Evolutionary conservation across 1,140 invertebrate genomes (phyloP).

Genomic region (Drosophila truncata): DNA sequence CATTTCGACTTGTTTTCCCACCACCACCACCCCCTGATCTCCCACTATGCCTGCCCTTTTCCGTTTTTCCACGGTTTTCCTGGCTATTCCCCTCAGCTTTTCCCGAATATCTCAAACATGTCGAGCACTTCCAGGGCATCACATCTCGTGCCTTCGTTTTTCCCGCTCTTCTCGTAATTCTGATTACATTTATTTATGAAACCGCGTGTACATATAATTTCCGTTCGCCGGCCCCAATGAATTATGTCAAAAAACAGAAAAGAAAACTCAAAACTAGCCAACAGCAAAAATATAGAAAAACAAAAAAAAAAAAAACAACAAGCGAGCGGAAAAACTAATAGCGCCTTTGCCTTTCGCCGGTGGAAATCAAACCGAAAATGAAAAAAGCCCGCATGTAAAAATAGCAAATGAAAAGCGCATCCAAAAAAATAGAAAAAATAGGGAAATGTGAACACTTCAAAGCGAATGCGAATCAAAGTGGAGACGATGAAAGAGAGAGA

Average conservation of each 20-base stretch:
- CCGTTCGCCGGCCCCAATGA: slow-evolving; percentile 62
- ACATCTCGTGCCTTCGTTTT: slow-evolving; percentile 35
- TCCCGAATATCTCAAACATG: slow-evolving; percentile 6
- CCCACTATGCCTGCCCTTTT: neutral
- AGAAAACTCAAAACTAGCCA: slow-evolving; percentile 43
- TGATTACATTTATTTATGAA: slow-evolving; percentile 67
- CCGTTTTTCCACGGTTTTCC: neutral
- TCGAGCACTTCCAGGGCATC: slow-evolving; percentile 34
- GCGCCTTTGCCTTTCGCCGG: slow-evolving; percentile 30
- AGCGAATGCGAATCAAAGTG: slow-evolving; percentile 48
- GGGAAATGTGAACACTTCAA: slow-evolving; percentile 51
- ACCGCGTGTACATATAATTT: slow-evolving; percentile 70
- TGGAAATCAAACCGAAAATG: slow-evolving; percentile 54
- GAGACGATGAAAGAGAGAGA: neutral
- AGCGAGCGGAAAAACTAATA: slow-evolving; percentile 46
- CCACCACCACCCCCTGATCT: neutral
- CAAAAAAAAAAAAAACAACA: neutral
- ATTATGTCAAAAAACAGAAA: slow-evolving; percentile 64
- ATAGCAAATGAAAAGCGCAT: slow-evolving; percentile 51
- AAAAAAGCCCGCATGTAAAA: slow-evolving; percentile 56
- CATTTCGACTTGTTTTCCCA: slow-evolving; percentile 37
- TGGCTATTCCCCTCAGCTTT: neutral
- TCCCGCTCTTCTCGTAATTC: slow-evolving; percentile 37
- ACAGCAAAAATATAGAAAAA: slow-evolving; percentile 11
- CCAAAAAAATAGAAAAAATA: slow-evolving; percentile 28